Evolutionary conservation across 35 echinoderm and acorn worm genomes (phyloP).

Genomic region (Ophiothrix spiculata): DNA sequence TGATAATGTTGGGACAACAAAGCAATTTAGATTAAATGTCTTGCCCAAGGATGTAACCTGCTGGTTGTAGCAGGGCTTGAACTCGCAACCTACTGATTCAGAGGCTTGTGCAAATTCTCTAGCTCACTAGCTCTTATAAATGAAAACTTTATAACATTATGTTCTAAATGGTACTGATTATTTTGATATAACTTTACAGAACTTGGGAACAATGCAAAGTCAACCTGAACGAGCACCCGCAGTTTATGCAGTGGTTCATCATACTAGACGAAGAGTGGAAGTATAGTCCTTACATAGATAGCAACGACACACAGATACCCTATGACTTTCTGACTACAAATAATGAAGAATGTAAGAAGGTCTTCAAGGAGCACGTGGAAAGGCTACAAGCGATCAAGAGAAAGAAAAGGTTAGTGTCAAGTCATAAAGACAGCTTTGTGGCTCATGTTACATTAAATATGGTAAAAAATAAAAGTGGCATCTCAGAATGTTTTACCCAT

Average conservation of each 20-base stretch:
- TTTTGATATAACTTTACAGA: slow-evolving; percentile 25
- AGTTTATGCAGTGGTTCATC: slow-evolving; percentile 81
- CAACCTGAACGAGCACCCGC: slow-evolving; percentile 18
- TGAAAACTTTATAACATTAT: no score
- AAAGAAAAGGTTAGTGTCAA: slow-evolving; percentile 63
- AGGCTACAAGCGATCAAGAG: slow-evolving; percentile 67
- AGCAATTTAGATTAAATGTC: no score
- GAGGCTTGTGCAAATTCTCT: no score
- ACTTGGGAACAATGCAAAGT: slow-evolving; percentile 59
- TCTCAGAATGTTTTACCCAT: no score
- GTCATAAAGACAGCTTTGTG: background rate
- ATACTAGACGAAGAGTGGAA: slow-evolving; percentile 56
- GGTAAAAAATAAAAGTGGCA: no score
- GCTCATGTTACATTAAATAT: background rate
- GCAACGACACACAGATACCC: slow-evolving; percentile 52
- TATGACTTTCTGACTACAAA: slow-evolving; percentile 60
- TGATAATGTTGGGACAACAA: no score
- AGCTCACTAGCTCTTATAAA: no score
- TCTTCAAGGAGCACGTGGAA: slow-evolving; percentile 68
- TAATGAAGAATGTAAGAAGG: slow-evolving; percentile 49
- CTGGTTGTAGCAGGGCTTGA: no score
- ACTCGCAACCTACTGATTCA: no score
- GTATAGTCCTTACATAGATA: slow-evolving; percentile 64
- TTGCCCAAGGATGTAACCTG: no score
- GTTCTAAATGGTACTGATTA: background rate